Base-by-base conservation (phyloP, 2,888 invertebrate genomes). In the Notodonta ziczac region DNA sequence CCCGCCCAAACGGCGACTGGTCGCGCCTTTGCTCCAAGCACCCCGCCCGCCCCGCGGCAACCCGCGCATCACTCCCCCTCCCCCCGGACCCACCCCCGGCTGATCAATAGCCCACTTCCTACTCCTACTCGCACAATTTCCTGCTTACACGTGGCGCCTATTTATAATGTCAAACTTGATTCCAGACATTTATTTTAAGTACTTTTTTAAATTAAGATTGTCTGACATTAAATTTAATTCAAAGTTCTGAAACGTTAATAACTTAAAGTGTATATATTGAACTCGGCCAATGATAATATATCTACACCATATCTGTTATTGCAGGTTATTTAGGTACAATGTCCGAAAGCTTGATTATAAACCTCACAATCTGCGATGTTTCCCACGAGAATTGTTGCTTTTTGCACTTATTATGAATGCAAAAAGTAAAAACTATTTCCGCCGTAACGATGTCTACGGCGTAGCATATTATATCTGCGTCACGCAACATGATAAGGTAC, bases 1-100 rank as follows among this genome's bases (percentile, higher is more conserved):
- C 87, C 89, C 90, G 89, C 88, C 89, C 89, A 86, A 87, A 86
- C 82, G 82, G 67, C 76, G 81, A 77, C 84, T 80, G 84, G 82
- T 82, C 85, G 81, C 81, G 81, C 81, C 85, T 80, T 81, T 81
- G 76, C 75, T 72, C 76, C 70, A 39, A 0, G 39, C 61, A 39
- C 74, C 70, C 70, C 65, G 67, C 70, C 63, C 64, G 46, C 60
- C 58, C 65, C 62, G 56, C 61, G 61, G 58, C 62, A 39, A 56
- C 57, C 62, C 59, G 62, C 66, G 61, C 71, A 51, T 52, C 58
- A 59, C 63, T 16, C 70, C 66, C 72, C 69, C 69, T 69, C 77
- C 70, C 70, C 68, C 62, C 74, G 63, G 72, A 72, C 76, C 70
- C 71, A 72, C 73, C 76, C 73, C 77, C 72, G 69, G 66, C 83